Conservation (phyloP, 2,113 vertebrate species). For the Crocuta crocuta region DNA sequence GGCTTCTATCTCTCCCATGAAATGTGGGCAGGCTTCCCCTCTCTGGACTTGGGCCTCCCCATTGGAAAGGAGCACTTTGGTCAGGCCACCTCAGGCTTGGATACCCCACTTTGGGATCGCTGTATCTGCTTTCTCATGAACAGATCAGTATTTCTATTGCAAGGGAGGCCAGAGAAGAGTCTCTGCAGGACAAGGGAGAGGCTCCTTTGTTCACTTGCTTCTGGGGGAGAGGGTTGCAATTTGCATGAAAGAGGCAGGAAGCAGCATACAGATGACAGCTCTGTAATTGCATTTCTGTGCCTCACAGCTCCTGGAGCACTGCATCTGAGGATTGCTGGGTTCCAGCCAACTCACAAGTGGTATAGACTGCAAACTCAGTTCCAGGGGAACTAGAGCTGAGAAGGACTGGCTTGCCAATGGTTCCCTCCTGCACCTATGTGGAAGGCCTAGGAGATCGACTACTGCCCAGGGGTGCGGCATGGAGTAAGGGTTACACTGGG, state of each 20-base stretch:
- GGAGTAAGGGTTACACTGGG: not conserved
- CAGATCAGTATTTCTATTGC: not conserved
- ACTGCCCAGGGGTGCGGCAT: not conserved
- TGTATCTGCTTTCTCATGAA: not conserved
- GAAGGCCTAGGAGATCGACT: not conserved
- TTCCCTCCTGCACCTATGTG: not conserved
- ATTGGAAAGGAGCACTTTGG: not conserved
- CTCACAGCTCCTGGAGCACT: not conserved
- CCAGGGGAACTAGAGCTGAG: not conserved
- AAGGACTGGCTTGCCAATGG: not conserved
- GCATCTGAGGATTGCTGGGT: not conserved
- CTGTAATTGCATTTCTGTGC: not conserved
- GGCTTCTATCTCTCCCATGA: not conserved
- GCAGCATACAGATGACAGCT: not conserved
- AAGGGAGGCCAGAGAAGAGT: not conserved
- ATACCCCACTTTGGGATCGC: not conserved
- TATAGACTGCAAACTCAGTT: not conserved
- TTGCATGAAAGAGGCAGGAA: not conserved
- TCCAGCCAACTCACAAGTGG: not conserved
- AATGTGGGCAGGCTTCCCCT: not conserved
- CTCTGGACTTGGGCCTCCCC: not conserved
- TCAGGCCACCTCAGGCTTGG: not conserved
- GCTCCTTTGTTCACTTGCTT: not conserved
- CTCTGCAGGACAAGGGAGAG: not conserved
- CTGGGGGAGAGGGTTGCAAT: not conserved